Evolutionary conservation across 2,797 vertebrate genomes (phyloP), one percentile per base, ranked within the genome.

Genomic region (Tarsius wallacei): DNA sequence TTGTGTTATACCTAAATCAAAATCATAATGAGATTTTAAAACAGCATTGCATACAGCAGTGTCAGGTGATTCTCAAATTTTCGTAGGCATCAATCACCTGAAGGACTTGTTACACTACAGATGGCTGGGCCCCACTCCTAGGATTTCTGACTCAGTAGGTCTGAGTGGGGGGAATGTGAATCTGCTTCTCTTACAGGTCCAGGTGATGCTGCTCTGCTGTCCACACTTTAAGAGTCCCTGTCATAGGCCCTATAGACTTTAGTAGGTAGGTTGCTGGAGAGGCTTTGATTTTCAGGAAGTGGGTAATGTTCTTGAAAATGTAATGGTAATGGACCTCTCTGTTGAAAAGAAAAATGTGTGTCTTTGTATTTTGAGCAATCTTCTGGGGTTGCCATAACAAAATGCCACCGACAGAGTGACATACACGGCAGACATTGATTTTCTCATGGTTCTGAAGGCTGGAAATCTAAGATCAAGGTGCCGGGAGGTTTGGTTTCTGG

Each of bases 281-380:
- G 83, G 33, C 13, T 73, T 85, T 82, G n/a, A 47, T 53, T 91
- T 87, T 91, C 66, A 96, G 70, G 24, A 78, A 86, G 24, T 16
- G 11, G 28, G 36, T 21, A 36, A 63, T 84, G 63, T 57, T 73
- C 15, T 2, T 66, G 47, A 86, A 51, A n/a, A 82, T 21, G 15
- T 22, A 57, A n/a, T 31, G 21, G 28, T 61, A 68, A 70, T 42
- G 28, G 36, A 73, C 68, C 57, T 88, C 22, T 93, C 63, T 93
- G 28, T n/a, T 91, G 76, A 90, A 90, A 96, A 94, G 90, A 66
- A 87, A 70, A 73, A 33, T 68, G 89, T 19, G 11, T 81, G 87
- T 90, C 31, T 91, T 95, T 90, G 47, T 64, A 83, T 90, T 96
- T 93, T 66, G 85, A 31, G 12, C 12, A 64, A 47, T 66, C 19